Percentiles rank a stretch among this genome's conserved stretches.
These are phyloP conservation scores for Catamblyrhynchus diadema DNA, from an alignment of 2,797 vertebrate genomes.

Conservation along the genomic window DNA sequence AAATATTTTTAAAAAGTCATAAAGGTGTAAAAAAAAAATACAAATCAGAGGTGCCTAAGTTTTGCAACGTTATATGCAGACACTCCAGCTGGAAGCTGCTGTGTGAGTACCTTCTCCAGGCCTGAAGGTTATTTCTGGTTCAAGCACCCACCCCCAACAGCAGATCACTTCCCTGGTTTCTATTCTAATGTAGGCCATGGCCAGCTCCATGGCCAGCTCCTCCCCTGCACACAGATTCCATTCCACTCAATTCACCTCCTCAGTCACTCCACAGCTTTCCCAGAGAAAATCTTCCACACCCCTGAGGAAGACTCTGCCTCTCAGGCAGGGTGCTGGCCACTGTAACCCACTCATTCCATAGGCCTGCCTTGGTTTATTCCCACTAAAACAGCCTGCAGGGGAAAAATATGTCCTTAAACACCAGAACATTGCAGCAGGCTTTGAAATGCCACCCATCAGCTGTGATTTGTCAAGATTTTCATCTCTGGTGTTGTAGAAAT, in stretches of 20 bases:
- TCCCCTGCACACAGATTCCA: background rate
- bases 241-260: background rate
- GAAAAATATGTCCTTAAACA: background rate
- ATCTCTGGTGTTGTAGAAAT: background rate
- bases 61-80: background rate
- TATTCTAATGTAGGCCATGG: background rate
- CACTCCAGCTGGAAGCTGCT: background rate
- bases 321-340: background rate
- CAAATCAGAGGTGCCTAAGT: background rate
- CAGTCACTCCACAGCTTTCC: background rate
- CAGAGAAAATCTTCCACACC: background rate
- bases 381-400: background rate
- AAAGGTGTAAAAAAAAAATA: background rate
- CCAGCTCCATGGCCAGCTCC: background rate
- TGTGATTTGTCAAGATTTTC: background rate
- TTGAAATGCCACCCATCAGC: background rate
- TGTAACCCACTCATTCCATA: background rate
- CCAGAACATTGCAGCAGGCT: background rate
- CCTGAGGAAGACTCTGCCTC: background rate
- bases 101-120: background rate
- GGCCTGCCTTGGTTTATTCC: background rate
- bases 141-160: background rate
- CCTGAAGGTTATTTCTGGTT: conserved; percentile 30
- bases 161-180: conserved; percentile 14
- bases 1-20: background rate